phyloP scores from a whole-genome alignment of 2,888 invertebrate species.

The Lamellibrachia columna region DNA sequence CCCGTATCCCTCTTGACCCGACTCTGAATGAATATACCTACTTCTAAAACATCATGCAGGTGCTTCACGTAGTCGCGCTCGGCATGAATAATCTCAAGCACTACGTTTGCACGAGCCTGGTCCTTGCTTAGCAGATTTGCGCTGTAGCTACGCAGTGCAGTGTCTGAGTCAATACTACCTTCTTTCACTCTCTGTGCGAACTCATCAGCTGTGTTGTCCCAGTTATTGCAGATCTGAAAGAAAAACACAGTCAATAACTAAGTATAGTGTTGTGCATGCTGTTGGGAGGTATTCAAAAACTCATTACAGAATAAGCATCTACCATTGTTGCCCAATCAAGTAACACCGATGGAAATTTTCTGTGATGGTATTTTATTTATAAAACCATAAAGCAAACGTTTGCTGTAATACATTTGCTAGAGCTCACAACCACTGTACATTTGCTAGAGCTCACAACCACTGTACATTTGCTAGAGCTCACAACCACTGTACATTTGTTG shows the following conservation, averaged over 20 bases:
- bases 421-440: too few species aligned
- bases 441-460: too few species aligned
- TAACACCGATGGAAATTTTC: too few species aligned
- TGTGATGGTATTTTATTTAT: too few species aligned
- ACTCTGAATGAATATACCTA: slow-evolving; percentile 41
- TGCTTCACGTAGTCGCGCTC: slow-evolving; percentile 87
- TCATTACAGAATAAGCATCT: too few species aligned
- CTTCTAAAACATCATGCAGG: slow-evolving; percentile 73
- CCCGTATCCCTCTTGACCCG: background rate
- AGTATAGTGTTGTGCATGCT: too few species aligned
- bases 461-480: too few species aligned
- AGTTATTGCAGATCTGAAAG: slow-evolving; percentile 73
- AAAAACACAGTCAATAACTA: background rate
- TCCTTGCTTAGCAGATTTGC: slow-evolving; percentile 72
- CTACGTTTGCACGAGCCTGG: slow-evolving; percentile 74
- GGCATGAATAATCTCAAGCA: slow-evolving; percentile 83
- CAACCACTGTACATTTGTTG: too few species aligned
- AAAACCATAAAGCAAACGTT: too few species aligned
- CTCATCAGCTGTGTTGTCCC: slow-evolving; percentile 74
- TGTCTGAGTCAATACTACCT: slow-evolving; percentile 37
- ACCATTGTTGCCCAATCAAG: too few species aligned
- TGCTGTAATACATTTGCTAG: too few species aligned
- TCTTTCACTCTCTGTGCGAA: slow-evolving; percentile 39
- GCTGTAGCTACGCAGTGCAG: slow-evolving; percentile 66
- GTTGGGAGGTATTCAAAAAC: too few species aligned